Evolutionary conservation across 2,113 vertebrate genomes (phyloP), one percentile per base, ranked within the genome.

Genomic region (Anoplopoma fimbria): DNA sequence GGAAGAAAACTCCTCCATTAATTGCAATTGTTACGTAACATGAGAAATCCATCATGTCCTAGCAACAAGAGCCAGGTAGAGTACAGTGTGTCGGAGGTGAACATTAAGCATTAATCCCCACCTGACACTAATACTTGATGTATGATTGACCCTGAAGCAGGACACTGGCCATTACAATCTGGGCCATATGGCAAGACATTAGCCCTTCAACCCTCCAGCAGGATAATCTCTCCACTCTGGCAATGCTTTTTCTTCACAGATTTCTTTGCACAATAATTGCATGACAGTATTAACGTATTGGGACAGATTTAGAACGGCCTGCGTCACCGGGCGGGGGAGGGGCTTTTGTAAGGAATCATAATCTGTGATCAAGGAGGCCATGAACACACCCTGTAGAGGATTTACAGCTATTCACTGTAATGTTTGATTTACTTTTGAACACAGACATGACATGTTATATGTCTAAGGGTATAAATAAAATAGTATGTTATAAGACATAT

Each of bases 111-210:
- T 95, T 96, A 96, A 96, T 96, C 95, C 91, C 87, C 89, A 95
- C 94, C 94, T 96, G 95, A 96, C 95, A 96, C 95, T 96, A 96
- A 96, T 96, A 95, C 95, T 89, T 93, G 92, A 93, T 94, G 94
- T 95, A 96, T 96, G 95, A 95, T 89, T 96, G 95, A 95, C 94
- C 94, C 92, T 88, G 86, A 89, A 93, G 93, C 93, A 91, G 93
- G 92, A 94, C 91, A 90, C 88, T 82, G 82, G 87, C 93, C 93
- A 93, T 93, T 92, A 93, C 91, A 91, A 94, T 87, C 88, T 91
- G 78, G 81, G 89, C 94, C 95, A 95, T 96, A 95, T 95, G 95
- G 95, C 77, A 77, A 94, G 93, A 94, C 92, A 89, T 95, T 94
- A 95, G 94, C 93, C 94, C 91, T 94, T 93, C 86, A 89, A 92